Base-by-base conservation (phyloP, 1,140 invertebrate species). In the Probaryconus sp. region DNA sequence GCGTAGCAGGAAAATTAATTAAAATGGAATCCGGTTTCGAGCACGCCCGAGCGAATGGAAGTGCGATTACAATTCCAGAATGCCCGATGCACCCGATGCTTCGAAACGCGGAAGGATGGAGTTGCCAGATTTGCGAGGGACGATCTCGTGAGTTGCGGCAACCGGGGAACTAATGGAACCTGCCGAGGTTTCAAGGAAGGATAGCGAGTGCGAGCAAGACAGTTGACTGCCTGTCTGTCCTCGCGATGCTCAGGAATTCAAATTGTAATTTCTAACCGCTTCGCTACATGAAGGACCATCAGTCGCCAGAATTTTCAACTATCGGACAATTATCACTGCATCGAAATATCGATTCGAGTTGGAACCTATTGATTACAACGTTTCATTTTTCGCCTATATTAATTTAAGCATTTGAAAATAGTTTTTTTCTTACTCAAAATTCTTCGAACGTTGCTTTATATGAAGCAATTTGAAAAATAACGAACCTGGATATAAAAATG, bases 51-150 rank as follows among this genome's bases (percentile, higher is more conserved):
- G 48, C 67, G 65, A 72, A 75, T 50, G 40, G 45, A 74, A 73
- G 51, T 67, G 65, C 81, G 79, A 85, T 85, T 85, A 84, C 83
- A 83, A 85, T 86, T 83, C 81, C 71, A 79, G 81, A 81, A 83
- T 80, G 77, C 74, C 45, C 77, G 79, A 74, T 79, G 67, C 68
- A 76, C 67, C 56, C 77, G 79, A 74, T 79, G 63, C 73, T 26
- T 81, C 68, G 79, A 79, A 81, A 70, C 69, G 58, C 40, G 65
- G 31, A 61, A 65, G 72, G 65, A 70, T 68, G 56, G 61, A 67
- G 73, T 71, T 71, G 53, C 63, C 61, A 70, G 73, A 70, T 70
- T 76, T 67, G 40, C 42, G 58, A 61, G 51, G 43, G 33, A 61
- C 61, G 26, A 56, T 63, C 67, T 17, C 42, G 35, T 28, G 43